phyloP scores from a whole-genome alignment of 2,113 vertebrate species.

The Ochotona curzoniae region DNA sequence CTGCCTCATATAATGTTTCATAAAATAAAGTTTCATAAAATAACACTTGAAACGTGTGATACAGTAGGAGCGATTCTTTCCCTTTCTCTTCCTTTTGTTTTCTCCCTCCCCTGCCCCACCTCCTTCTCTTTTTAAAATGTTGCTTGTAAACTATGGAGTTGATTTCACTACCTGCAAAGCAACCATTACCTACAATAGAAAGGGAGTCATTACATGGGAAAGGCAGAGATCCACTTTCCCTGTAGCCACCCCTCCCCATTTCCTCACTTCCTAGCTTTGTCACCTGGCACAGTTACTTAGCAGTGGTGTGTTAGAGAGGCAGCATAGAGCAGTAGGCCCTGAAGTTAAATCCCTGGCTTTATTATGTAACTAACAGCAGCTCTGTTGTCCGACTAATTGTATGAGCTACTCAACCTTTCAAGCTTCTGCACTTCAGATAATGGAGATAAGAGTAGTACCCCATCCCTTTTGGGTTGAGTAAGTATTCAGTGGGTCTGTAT shows the following conservation, averaged over 20 bases:
- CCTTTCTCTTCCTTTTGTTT: not conserved
- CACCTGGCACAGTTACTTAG: not conserved
- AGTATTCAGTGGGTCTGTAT: not conserved
- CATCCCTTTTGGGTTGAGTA: not conserved
- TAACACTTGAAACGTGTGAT: constrained; percentile 6
- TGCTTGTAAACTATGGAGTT: not conserved
- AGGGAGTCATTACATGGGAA: not conserved
- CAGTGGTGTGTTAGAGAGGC: not conserved
- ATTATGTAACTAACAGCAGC: not conserved
- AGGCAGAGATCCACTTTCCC: not conserved
- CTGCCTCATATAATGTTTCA: not conserved
- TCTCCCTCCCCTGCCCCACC: not conserved
- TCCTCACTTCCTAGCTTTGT: not conserved
- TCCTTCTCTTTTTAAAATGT: constrained; percentile 21
- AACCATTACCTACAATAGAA: not conserved
- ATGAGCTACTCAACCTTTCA: constrained; percentile 21
- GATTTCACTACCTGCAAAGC: constrained; percentile 22
- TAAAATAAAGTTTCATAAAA: constrained; percentile 43
- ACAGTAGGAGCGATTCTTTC: not conserved
- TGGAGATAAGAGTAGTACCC: not conserved
- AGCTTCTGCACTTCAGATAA: not conserved
- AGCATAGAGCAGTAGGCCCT: not conserved
- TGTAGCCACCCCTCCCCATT: not conserved
- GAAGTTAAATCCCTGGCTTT: constrained; percentile 34
- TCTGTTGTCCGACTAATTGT: not conserved